Base-by-base conservation (phyloP, 2,113 vertebrate genomes). In the Oreamnos americanus region DNA sequence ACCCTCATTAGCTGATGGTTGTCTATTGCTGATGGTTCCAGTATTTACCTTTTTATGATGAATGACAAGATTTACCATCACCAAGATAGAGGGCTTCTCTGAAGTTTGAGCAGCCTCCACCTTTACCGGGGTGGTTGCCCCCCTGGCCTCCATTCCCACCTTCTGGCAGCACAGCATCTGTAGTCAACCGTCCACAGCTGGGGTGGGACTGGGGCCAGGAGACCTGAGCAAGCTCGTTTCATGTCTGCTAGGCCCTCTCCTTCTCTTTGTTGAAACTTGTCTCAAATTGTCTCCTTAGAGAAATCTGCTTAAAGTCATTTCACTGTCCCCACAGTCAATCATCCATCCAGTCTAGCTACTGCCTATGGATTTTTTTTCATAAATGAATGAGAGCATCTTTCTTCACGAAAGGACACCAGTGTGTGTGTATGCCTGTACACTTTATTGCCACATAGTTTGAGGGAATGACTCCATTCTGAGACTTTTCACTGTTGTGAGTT, bases 11-110 rank as follows among this genome's bases (percentile, higher is more conserved):
- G 47, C 85, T 57, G 90, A 76, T 57, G 53, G 53, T 16, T 62
- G 6, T 55, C 62, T 26, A 5, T 53, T 74, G 71, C 67, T 39
- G 21, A 74, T 74, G 84, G 51, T 81, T 89, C n/a, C 43, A 79
- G 4, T 67, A 64, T 84, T 95, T 92, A 94, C 76, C 60, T 97
- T 97, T 74, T 49, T n/a, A 39, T 28, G 26, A 87, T 79, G 94
- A 60, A 91, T 43, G 81, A 23, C 13, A 79, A 60, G 55, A 58
- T 47, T 90, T 51, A 3, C 36, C 81, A 86, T 57, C 5, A 57
- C 78, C 33, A 90, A 79, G 67, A 45, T 53, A 84, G 81, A 97
- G 71, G 39, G 16, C 49, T 51, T 76, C 25, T 21, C 49, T 8
- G 5, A 60, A 57, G 45, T 87, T 43, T n/a, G 49, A 94, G 26